Percentiles rank a stretch among this genome's conserved stretches.
phyloP scores from a whole-genome alignment of 2,888 invertebrate species.

The Tachina grossa region DNA sequence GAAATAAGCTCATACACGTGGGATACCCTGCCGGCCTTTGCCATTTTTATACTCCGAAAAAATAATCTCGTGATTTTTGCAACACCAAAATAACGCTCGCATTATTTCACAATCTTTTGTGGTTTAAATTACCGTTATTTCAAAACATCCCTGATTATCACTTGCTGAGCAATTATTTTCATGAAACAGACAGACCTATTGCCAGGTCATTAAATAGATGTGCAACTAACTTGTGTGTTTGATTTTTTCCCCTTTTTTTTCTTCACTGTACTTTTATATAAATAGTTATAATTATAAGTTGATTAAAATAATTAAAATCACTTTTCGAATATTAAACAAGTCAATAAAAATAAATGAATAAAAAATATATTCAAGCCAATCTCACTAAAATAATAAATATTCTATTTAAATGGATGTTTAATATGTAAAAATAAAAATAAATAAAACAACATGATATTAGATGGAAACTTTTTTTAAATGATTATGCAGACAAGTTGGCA shows the following conservation, averaged over 20 bases:
- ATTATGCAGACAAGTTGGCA: constrained; percentile 1
- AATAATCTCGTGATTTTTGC: too few species aligned
- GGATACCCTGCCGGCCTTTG: too few species aligned
- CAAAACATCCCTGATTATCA: too few species aligned
- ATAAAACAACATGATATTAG: constrained; percentile 7
- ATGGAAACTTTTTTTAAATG: not conserved
- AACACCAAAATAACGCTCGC: too few species aligned
- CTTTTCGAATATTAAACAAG: constrained; percentile 27
- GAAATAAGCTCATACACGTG: too few species aligned
- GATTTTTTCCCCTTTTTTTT: constrained; percentile 29
- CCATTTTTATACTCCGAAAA: too few species aligned
- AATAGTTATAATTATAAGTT: constrained; percentile 43
- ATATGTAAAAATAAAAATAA: not conserved
- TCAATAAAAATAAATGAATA: constrained; percentile 40
- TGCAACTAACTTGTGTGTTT: not conserved
- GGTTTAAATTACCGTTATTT: too few species aligned
- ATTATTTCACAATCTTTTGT: too few species aligned
- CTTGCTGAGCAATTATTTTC: too few species aligned
- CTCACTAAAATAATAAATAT: constrained; percentile 30
- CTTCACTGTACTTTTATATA: constrained; percentile 25
- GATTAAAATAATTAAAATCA: constrained; percentile 53
- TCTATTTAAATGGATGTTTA: constrained; percentile 28
- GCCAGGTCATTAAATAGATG: not conserved
- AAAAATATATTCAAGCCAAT: constrained; percentile 17
- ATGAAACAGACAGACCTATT: too few species aligned